These are phyloP conservation scores for Trichomalopsis sarcophagae DNA, from an alignment of 1,140 invertebrate genomes.

Conservation along the genomic window DNA sequence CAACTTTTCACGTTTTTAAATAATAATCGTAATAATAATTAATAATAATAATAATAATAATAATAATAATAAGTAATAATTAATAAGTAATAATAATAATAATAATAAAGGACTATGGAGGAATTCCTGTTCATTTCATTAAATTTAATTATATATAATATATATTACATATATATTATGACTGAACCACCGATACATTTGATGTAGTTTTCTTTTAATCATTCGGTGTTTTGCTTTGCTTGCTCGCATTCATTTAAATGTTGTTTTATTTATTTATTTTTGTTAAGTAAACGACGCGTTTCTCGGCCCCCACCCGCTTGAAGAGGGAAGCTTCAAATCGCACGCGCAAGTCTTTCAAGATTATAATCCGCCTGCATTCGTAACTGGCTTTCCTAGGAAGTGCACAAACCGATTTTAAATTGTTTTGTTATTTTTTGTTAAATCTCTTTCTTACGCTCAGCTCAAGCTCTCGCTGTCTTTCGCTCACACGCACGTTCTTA, in stretches of 20 bases:
- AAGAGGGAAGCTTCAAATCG: constrained; percentile 32
- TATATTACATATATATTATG: constrained; percentile 74
- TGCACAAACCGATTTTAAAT: constrained; percentile 64
- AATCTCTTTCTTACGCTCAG: constrained; percentile 17
- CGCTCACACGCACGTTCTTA: neutral
- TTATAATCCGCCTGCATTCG: constrained; percentile 60
- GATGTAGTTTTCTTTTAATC: constrained; percentile 63
- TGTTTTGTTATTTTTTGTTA: constrained; percentile 37
- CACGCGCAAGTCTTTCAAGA: constrained; percentile 55
- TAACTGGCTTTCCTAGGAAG: constrained; percentile 65
- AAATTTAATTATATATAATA: constrained; percentile 68
- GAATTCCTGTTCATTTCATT: constrained; percentile 67
- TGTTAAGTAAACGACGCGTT: constrained; percentile 66
- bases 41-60: constrained; percentile 43
- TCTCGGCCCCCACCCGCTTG: neutral
- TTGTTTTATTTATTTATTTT: constrained; percentile 58
- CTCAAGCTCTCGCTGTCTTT: constrained; percentile 15
- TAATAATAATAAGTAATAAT: constrained; percentile 47
- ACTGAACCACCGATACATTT: constrained; percentile 71
- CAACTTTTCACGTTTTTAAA: constrained; percentile 70
- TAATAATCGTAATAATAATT: constrained; percentile 58
- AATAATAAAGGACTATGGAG: constrained; percentile 70
- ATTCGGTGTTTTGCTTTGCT: constrained; percentile 65
- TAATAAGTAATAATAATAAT: constrained; percentile 38
- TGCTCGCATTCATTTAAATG: constrained; percentile 55